Evolutionary conservation across 2,797 vertebrate genomes (phyloP), one percentile per base, ranked within the genome.

Genomic region (Typhlichthys subterraneus): DNA sequence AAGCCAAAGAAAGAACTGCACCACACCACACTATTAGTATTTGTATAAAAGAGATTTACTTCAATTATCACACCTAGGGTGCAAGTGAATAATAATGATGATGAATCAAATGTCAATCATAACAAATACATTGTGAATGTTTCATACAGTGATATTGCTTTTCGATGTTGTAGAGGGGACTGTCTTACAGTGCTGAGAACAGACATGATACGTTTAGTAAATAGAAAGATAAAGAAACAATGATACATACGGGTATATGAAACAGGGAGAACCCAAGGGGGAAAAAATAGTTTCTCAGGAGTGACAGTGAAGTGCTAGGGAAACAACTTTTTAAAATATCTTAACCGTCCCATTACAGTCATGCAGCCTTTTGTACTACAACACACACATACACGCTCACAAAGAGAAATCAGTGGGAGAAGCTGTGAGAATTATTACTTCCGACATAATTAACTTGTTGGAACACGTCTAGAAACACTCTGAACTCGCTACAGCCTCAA

Each of bases 21-120:
- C 75, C 91, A 92, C 87, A 91, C 89, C 91, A 96, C 89, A 94
- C 90, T 54, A 83, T 92, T 92, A 85, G 95, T 99, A 97, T 98
- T 98, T 98, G 95, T 99, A 98, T 97, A 99, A 98, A 98, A 99
- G 96, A 98, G 97, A 98, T 99, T 99, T 99, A 99, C 96, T 99
- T 99, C 96, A 97, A 96, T 98, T 94, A 97, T 97, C 96, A 98
- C 96, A 99, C 96, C 96, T 98, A 97, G 96, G 96, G 96, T 97
- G 97, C 96, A 97, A 97, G 96, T 98, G 96, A 96, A 96, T 96
- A 97, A 95, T 96, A 94, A 95, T 93, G 93, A 94, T 90, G 89
- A 92, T 90, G 88, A 92, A 91, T 91, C 90, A 91, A 90, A 91
- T 91, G 88, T 92, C 90, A 92, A 91, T 91, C 87, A 91, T 90